Conservation (phyloP, 2,797 vertebrate species). For the Chloroceryle amazona region DNA sequence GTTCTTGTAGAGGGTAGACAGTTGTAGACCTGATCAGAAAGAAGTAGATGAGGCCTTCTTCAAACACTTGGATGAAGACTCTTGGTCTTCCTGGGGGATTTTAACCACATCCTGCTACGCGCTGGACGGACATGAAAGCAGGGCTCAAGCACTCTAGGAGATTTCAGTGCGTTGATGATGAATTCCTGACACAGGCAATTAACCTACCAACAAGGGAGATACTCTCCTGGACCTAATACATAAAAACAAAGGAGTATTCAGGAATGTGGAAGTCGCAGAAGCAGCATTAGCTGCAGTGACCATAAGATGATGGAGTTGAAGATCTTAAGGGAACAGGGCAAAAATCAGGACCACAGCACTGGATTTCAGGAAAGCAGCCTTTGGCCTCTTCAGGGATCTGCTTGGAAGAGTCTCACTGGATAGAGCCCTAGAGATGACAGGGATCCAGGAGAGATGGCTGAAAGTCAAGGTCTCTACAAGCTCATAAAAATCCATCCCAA, state of each 20-base stretch:
- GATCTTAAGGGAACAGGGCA: not conserved
- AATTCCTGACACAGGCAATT: not conserved
- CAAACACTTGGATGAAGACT: not conserved
- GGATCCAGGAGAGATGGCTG: not conserved
- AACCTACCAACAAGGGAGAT: not conserved
- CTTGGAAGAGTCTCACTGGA: no score
- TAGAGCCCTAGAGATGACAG: not conserved
- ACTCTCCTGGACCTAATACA: not conserved
- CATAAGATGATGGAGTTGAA: not conserved
- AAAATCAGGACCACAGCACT: not conserved
- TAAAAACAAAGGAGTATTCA: not conserved
- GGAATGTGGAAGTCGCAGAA: not conserved
- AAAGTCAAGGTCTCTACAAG: no score
- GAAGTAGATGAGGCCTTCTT: not conserved
- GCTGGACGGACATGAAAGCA: not conserved
- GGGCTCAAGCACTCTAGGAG: not conserved
- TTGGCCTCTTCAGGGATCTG: not conserved
- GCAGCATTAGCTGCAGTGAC: not conserved
- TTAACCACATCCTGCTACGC: not conserved
- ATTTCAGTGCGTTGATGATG: not conserved
- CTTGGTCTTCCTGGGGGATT: not conserved
- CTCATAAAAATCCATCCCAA: no score
- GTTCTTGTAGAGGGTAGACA: not conserved
- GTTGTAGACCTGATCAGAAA: not conserved
- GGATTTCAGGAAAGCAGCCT: not conserved